Evolutionary conservation across 37 sponge, comb jelly and placozoan species (phyloP).

Genomic region (Haliclona indistincta): DNA sequence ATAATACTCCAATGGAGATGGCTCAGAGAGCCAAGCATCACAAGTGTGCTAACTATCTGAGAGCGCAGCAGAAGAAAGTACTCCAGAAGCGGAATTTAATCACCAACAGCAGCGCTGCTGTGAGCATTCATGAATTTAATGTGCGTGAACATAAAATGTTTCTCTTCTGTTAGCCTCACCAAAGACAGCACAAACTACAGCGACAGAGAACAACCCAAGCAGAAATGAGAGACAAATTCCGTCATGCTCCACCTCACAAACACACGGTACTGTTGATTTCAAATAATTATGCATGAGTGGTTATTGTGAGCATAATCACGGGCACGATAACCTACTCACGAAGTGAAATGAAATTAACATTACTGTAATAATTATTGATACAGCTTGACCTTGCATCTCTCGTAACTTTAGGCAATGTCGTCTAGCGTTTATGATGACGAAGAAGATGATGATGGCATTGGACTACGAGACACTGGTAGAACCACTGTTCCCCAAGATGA

Average conservation of each 20-base stretch:
- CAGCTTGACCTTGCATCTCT: too few relatives aligned
- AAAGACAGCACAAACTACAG: constrained; percentile 7
- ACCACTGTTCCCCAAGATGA: background rate
- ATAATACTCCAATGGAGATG: constrained; percentile 55
- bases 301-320: background rate
- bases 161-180: background rate
- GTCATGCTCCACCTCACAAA: constrained; percentile 61
- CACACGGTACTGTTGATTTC: constrained; percentile 24
- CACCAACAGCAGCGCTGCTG: too few relatives aligned
- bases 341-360: constrained; percentile 2
- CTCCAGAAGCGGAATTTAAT: background rate
- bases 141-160: background rate
- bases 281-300: background rate
- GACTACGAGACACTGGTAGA: background rate
- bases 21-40: constrained; percentile 44
- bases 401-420: too few relatives aligned
- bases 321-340: background rate
- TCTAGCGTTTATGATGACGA: background rate
- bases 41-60: constrained; percentile 50
- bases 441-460: background rate
- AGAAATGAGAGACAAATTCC: constrained; percentile 47
- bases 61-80: constrained; percentile 17
- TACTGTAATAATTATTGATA: background rate
- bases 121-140: background rate
- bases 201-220: background rate